phyloP scores from a whole-genome alignment of 2,888 invertebrate genomes.

The Hecatera dysodea region DNA sequence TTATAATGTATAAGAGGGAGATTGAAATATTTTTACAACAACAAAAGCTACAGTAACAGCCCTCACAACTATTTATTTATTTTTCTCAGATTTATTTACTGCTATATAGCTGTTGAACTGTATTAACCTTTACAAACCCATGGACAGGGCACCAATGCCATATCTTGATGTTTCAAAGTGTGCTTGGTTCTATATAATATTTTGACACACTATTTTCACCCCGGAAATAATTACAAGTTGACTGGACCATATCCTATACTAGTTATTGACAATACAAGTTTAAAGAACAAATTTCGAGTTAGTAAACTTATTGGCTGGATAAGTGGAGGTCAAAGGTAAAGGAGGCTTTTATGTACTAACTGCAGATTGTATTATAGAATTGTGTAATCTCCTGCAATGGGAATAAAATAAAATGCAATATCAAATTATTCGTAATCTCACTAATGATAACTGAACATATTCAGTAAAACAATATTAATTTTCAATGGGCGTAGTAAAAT shows the following conservation, averaged over 20 bases:
- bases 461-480: constrained; percentile 68
- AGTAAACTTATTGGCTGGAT: constrained; percentile 3
- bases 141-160: constrained; percentile 42
- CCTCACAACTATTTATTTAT: constrained; percentile 50
- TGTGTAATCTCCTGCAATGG: constrained; percentile 22
- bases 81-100: constrained; percentile 57
- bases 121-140: constrained; percentile 42
- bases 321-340: constrained; percentile 41
- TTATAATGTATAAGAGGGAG: constrained; percentile 72
- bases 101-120: constrained; percentile 50
- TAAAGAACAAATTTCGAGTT: neutral
- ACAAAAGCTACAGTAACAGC: constrained; percentile 50
- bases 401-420: constrained; percentile 50
- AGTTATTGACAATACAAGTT: constrained; percentile 37
- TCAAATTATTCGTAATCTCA: constrained; percentile 80
- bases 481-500: constrained; percentile 81
- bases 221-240: constrained; percentile 25
- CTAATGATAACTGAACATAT: constrained; percentile 82
- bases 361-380: constrained; percentile 28
- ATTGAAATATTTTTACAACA: constrained; percentile 62
- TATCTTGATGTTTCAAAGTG: constrained; percentile 17
- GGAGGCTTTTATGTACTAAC: constrained; percentile 26
- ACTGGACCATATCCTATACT: constrained; percentile 27
- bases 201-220: constrained; percentile 32
- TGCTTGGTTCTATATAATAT: neutral